A percentile compares a stretch with the other conserved stretches of the same genome.
Evolutionary conservation across 2,113 vertebrate genomes (phyloP).

Genomic region (Gymnogyps californianus): DNA sequence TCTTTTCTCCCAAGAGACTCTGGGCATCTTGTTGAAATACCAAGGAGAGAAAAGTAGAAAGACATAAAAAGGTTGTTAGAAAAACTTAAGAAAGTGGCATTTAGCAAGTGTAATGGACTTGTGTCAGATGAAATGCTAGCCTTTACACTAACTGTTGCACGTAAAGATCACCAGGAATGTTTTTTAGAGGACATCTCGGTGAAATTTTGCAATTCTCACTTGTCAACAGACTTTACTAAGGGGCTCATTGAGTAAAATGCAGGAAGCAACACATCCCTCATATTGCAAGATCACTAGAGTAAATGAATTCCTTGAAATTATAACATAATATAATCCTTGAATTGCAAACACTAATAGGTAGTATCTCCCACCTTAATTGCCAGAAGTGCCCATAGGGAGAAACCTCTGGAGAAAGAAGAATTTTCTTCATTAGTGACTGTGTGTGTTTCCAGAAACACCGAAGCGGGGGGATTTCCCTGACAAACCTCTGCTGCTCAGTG

Average conservation of each 20-base stretch:
- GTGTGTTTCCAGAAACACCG: too few relatives aligned
- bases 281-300: accelerated
- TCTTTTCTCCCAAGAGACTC: conserved; percentile 31
- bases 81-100: conserved; percentile 64
- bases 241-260: not conserved
- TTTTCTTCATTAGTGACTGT: too few relatives aligned
- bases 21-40: conserved; percentile 69
- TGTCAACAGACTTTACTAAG: not conserved
- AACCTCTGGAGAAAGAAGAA: not conserved
- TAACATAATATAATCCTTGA: not conserved
- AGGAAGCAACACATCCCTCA: not conserved
- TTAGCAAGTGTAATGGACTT: conserved; percentile 28
- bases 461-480: not conserved
- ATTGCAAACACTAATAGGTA: not conserved
- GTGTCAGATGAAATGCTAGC: not conserved
- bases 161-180: not conserved
- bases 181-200: not conserved
- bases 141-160: not conserved
- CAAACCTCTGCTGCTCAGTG: accelerated
- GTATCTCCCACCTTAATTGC: not conserved
- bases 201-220: not conserved
- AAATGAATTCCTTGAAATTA: not conserved
- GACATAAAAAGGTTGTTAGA: conserved; percentile 66
- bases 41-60: conserved; percentile 35
- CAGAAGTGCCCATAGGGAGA: not conserved